phyloP scores from a whole-genome alignment of 2,113 vertebrate genomes.

The Laticauda laticaudata region DNA sequence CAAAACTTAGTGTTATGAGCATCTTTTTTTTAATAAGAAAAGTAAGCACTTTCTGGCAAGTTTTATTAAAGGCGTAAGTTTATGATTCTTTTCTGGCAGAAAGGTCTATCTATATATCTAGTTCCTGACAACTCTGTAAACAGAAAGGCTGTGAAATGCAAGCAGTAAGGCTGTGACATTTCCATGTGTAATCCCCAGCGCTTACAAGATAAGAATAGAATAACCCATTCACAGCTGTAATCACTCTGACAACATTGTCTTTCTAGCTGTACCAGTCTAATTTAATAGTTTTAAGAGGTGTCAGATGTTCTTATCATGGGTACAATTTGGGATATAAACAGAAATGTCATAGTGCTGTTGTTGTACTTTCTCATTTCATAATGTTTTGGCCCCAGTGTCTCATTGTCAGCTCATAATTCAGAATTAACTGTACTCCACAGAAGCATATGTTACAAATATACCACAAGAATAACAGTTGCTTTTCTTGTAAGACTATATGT shows the following conservation, averaged over 20 bases:
- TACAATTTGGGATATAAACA: neutral
- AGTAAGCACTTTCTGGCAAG: neutral
- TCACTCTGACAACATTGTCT: conserved; percentile 2
- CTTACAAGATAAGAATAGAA: neutral
- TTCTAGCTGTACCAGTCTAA: neutral
- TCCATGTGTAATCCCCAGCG: neutral
- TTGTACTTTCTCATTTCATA: neutral
- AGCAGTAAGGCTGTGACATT: neutral
- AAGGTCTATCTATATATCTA: neutral
- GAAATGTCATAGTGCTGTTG: neutral
- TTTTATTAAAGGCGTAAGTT: neutral
- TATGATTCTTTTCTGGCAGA: neutral
- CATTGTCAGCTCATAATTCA: neutral
- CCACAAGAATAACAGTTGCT: neutral
- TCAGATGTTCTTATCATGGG: conserved; percentile 1
- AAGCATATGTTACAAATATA: neutral
- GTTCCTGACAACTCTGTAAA: neutral
- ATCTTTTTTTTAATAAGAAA: neutral
- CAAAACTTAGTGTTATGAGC: neutral
- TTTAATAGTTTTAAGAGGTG: neutral
- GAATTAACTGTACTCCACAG: neutral
- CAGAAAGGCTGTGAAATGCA: neutral
- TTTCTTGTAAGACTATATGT: neutral
- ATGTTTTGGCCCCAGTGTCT: neutral
- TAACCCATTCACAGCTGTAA: neutral